Percentiles rank a stretch among this genome's conserved stretches.
Evolutionary conservation across 1,140 invertebrate genomes (phyloP).

Genomic region (Hesperophylax magnus): DNA sequence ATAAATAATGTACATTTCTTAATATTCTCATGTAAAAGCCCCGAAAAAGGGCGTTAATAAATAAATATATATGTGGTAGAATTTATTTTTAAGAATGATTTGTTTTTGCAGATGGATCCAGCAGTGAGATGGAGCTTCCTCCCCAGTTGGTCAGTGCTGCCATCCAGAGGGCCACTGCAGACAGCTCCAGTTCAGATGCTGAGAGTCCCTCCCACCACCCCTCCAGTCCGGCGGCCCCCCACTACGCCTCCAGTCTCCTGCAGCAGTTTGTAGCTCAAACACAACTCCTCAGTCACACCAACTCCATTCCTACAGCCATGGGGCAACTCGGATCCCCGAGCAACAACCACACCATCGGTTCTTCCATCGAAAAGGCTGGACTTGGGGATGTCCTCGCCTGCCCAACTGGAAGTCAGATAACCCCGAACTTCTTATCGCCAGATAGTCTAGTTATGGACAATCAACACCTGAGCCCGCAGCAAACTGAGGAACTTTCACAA

Average conservation of each 20-base stretch:
- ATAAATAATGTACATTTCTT: no score
- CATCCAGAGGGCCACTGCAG: constrained; percentile 76
- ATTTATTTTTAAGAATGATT: neutral
- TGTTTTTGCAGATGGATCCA: constrained; percentile 70
- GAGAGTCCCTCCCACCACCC: constrained; percentile 69
- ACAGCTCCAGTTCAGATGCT: constrained; percentile 75
- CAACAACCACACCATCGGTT: constrained; percentile 22
- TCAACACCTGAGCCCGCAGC: constrained; percentile 67
- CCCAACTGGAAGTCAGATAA: constrained; percentile 63
- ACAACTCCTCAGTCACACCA: constrained; percentile 72
- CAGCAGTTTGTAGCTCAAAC: constrained; percentile 78
- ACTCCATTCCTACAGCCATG: constrained; percentile 55
- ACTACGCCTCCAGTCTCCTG: constrained; percentile 74
- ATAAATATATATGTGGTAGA: no score
- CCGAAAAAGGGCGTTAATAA: no score
- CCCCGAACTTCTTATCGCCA: constrained; percentile 62
- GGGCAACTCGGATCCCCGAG: constrained; percentile 48
- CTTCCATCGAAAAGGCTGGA: constrained; percentile 55
- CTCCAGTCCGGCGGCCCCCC: constrained; percentile 66
- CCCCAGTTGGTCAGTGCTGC: constrained; percentile 79
- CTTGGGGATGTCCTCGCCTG: constrained; percentile 66
- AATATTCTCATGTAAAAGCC: no score
- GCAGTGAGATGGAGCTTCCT: constrained; percentile 79
- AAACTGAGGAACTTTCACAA: constrained; percentile 67
- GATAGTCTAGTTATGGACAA: constrained; percentile 50